Percentiles rank a stretch among this genome's conserved stretches.
phyloP scores from a whole-genome alignment of 2,113 vertebrate species.

The Uropsilus gracilis region DNA sequence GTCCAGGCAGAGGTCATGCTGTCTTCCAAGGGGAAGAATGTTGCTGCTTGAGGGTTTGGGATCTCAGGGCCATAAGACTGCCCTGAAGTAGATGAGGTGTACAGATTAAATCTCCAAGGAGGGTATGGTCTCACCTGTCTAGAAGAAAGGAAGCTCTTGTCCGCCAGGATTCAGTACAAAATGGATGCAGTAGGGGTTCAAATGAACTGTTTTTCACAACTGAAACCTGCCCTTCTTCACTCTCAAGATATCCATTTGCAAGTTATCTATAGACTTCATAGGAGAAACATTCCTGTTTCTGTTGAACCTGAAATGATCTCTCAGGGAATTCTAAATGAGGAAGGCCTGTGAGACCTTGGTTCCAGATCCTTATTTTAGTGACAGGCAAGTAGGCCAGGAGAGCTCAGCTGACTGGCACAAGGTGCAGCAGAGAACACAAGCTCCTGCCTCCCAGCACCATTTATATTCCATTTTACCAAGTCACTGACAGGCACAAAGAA shows the following conservation, averaged over 20 bases:
- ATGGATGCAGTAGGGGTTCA: not conserved
- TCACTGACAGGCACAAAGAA: not conserved
- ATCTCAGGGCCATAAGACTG: not conserved
- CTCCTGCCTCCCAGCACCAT: fast-evolving
- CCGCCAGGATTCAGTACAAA: not conserved
- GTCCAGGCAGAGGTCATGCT: not conserved
- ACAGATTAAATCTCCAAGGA: not conserved
- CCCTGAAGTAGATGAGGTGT: not conserved
- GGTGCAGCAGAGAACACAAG: fast-evolving
- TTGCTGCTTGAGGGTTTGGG: not conserved
- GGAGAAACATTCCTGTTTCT: not conserved
- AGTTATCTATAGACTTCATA: not conserved
- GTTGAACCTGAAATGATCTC: not conserved
- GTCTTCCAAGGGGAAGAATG: not conserved
- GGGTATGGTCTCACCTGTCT: too few species aligned
- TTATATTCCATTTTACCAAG: too few species aligned
- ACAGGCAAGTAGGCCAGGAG: fast-evolving
- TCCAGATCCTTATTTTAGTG: not conserved
- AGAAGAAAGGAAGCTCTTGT: not conserved
- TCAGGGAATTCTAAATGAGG: not conserved
- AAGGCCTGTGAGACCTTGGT: not conserved
- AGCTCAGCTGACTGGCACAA: not conserved
- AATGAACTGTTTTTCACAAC: not conserved
- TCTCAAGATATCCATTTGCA: not conserved
- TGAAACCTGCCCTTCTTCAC: not conserved